Conservation (phyloP, 2,888 invertebrate species). For the Peribatodes rhomboidaria region DNA sequence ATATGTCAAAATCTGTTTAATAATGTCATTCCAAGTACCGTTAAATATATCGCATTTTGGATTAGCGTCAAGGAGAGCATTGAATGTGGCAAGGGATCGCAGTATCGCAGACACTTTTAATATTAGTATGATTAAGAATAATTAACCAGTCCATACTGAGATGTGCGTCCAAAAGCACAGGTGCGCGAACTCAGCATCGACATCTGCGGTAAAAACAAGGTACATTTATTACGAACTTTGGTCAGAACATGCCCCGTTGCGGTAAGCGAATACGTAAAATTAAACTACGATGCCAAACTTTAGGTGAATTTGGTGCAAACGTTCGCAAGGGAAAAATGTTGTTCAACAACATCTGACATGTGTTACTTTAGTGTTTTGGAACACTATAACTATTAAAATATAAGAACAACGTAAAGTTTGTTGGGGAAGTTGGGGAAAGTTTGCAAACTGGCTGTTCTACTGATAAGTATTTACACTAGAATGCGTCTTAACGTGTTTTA, state of each 20-base stretch:
- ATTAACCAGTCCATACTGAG: constrained; percentile 21
- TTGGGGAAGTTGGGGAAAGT: neutral
- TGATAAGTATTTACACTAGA: no score
- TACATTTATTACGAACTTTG: constrained; percentile 62
- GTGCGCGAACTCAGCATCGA: constrained; percentile 60
- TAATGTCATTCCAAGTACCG: no score
- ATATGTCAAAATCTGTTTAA: no score
- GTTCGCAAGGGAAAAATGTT: constrained; percentile 42
- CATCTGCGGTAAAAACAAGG: constrained; percentile 59
- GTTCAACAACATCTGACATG: constrained; percentile 29
- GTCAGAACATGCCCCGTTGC: constrained; percentile 53
- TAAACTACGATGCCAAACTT: constrained; percentile 58
- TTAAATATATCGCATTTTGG: no score
- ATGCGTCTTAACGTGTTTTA: no score
- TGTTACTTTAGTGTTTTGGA: constrained; percentile 24
- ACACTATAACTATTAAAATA: constrained; percentile 25
- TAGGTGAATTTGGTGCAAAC: constrained; percentile 43
- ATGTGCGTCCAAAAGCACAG: constrained; percentile 44
- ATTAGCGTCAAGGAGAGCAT: no score
- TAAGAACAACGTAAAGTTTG: constrained; percentile 11
- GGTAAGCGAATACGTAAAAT: constrained; percentile 61
- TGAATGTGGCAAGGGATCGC: no score
- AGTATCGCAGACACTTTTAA: no score
- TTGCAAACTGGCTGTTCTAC: neutral
- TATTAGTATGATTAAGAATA: neutral